These are phyloP conservation scores for Ataeniobius toweri DNA, from an alignment of 2,797 vertebrate species.

Conservation along the genomic window DNA sequence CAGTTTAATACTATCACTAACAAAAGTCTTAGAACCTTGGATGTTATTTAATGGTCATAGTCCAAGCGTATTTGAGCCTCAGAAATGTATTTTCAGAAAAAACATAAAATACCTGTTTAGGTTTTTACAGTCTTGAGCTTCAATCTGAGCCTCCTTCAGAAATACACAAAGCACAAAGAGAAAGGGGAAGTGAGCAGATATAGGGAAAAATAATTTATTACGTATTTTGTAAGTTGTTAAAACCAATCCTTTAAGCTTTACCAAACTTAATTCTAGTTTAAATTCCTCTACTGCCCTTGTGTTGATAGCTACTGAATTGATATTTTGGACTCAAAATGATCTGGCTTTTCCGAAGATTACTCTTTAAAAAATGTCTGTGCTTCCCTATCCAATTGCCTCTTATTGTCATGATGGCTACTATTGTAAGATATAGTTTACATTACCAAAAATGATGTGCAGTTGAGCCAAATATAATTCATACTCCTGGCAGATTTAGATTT, in stretches of 20 bases:
- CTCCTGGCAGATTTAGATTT: background rate
- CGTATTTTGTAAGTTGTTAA: background rate
- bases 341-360: background rate
- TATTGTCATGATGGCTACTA: background rate
- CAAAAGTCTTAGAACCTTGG: background rate
- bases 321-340: background rate
- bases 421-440: background rate
- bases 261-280: background rate
- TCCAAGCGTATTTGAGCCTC: background rate
- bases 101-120: background rate
- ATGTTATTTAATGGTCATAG: background rate
- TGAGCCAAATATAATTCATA: background rate
- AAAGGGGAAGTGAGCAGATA: background rate
- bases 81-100: background rate
- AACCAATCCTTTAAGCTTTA: background rate
- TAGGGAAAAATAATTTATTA: background rate
- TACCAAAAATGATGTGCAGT: background rate
- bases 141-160: background rate
- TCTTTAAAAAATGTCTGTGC: background rate
- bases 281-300: background rate
- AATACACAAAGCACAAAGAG: background rate
- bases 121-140: background rate
- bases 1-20: background rate
- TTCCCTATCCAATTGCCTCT: background rate
- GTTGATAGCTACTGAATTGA: background rate